Evolutionary conservation across 2,888 invertebrate species (phyloP), one percentile per base, ranked within the genome.

Genomic region (Schizaphis graminum): DNA sequence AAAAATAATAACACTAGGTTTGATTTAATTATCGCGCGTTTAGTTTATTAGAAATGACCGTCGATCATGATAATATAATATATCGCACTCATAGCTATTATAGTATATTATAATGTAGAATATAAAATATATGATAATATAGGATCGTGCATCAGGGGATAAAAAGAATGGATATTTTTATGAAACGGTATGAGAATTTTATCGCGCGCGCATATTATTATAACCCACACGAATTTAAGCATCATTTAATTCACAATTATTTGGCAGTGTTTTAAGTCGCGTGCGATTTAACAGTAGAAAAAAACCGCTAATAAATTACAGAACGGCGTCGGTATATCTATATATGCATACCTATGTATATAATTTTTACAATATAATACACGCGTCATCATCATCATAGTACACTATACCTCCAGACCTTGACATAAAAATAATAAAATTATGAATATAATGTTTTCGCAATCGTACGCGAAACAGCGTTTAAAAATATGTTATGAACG

Each of bases 401-500:
- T n/a, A 67, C 67, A 5, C 13, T 35, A 47, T 16, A 88, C 88
- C 21, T 16, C 77, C 21, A 4, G 28, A 84, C 91, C 91, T 91
- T 91, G 91, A 56, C 91, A 91, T 85, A 56, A 85, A 91, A 84
- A 91, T 84, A 91, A 91, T 91, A 57, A 89, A 41, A 57, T 89
- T n/a, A 67, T 90, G 28, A 67, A 49, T 47, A 90, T 47, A 24
- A 26, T 28, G 41, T 84, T 91, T 91, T 91, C 16, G 84, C 77
- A 91, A 91, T 61, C 13, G 77, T 77, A 49, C 41, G 35, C 26
- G 8, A 41, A 53, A 84, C 26, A 53, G 41, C 44, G 44, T 85
- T 85, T 85, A 85, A 44, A 28, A 77, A 53, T 56, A 41, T 16
- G 56, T 49, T 91, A 77, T 35, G 1, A 91, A 77, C 26, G 35